Base-by-base conservation (phyloP, 2,888 invertebrate genomes). In the Cephus rjabovi region DNA sequence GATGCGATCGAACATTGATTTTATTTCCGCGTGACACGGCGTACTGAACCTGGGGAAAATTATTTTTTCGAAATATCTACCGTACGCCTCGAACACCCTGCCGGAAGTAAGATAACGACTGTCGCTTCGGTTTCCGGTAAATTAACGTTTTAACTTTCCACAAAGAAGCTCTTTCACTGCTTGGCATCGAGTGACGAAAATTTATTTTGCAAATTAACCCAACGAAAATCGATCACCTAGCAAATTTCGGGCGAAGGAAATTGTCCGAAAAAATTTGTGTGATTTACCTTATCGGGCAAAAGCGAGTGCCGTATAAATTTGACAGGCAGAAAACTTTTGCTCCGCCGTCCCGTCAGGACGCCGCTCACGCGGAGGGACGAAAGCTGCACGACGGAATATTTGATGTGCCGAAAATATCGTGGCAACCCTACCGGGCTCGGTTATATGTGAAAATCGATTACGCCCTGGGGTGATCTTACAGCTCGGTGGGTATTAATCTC, bases 251-350 rank as follows among this genome's bases (percentile, higher is more conserved):
- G 11, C 34, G n/a, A 34, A 33, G 9, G 4, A 34, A 37, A 15
- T n/a, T 34, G 23, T 74, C 75, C 81, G 70, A 77, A 78, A 79
- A 79, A 83, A 83, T 82, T 82, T 79, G 81, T 77, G 35, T 75
- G 75, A 73, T 75, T 56, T 56, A 76, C 69, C 78, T 70, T 77
- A 68, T 76, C 37, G 76, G 23, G 23, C 15, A 79, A 83, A 81
- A 82, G 80, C 81, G 80, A 82, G 81, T 79, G 81, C 80, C 78
- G 76, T 81, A 83, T 85, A 82, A 83, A 86, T 85, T 84, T 81
- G 78, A 80, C 78, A 23, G 77, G 79, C 74, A 79, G 77, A 78
- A 82, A 34, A 76, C 83, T 83, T 80, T 84, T 82, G 82, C 81
- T 79, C 81, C 78, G 78, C 77, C 2, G 79, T 80, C 77, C 74